Evolutionary conservation across 2,113 vertebrate genomes (phyloP).

Genomic region (Upupa epops): DNA sequence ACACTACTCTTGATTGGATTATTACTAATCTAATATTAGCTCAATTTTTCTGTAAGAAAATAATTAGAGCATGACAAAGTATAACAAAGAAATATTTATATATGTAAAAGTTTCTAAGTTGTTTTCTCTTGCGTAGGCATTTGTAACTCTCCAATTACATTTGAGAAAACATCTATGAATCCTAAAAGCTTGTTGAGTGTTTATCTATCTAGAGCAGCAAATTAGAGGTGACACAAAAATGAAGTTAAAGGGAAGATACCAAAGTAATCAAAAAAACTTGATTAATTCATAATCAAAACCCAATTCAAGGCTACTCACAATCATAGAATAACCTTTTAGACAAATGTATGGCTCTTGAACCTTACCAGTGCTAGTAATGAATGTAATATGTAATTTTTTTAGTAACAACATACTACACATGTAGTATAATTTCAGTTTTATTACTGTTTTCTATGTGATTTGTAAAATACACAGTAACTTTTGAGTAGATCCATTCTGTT

Average conservation of each 20-base stretch:
- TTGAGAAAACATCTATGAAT: not conserved
- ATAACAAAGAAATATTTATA: not conserved
- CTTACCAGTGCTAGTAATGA: not conserved
- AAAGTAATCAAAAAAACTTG: not conserved
- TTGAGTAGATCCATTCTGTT: conserved; percentile 70
- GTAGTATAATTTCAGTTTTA: not conserved
- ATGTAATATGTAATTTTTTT: not conserved
- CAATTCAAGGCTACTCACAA: not conserved
- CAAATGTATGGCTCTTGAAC: not conserved
- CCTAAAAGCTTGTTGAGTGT: not conserved
- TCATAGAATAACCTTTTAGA: not conserved
- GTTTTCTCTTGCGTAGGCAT: not conserved
- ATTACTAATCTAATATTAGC: not conserved
- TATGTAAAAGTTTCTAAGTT: not conserved
- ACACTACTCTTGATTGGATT: not conserved
- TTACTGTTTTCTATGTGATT: not conserved
- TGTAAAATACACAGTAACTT: conserved; percentile 43
- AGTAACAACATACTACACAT: not conserved
- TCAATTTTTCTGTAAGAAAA: not conserved
- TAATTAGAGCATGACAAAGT: not conserved
- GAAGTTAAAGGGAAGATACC: not conserved
- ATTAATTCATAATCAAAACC: not conserved
- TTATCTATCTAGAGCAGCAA: not conserved
- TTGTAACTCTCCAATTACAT: not conserved
- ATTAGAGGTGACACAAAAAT: not conserved